Evolutionary conservation across 2,113 vertebrate genomes (phyloP), one percentile per base, ranked within the genome.

Genomic region (Felis chaus): DNA sequence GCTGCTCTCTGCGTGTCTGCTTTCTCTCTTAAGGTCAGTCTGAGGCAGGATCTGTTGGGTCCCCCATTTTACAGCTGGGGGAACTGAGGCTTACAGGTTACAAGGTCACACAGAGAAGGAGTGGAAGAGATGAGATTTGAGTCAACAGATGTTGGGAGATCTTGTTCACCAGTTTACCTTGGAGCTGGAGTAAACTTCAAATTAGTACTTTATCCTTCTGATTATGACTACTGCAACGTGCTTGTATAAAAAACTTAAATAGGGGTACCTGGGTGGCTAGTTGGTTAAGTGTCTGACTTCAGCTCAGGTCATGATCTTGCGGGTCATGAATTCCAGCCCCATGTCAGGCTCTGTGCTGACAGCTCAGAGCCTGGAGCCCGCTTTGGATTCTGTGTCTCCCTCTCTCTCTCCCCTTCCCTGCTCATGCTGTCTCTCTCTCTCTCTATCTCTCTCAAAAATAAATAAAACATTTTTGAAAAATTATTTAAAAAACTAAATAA

Each of bases 41-140:
- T 73, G 73, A 94, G 94, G 48, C 66, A 94, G 68, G 25, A 69
- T 73, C 73, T 91, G 1, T 81, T 79, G 39, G 21, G 29, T 66
- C 79, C 45, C 31, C 82, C 55, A 79, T 98, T 97, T 97, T 95
- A 96, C 27, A 89, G 50, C 68, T 93, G 14, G 11, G 57, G 11
- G 66, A 79, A 63, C 55, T 68, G 73, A 95, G 57, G 31, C 29
- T 94, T 83, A 68, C 7, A 82, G 21, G n/a, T 71, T 89, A 87
- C 25, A 16, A 48, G 41, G 39, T 95, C 53, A 48, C 66, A 68
- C 29, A 69, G 31, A 81, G 31, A 80, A 80, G 79, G 92, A 61
- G 48, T 82, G 18, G 45, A 63, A 91, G 71, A 71, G 50, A 65
- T 15, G n/a, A 50, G 7, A 88, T 85, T 74, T 93, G 89, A 50